Base-by-base conservation (phyloP, 2,888 invertebrate species). In the Pasiphila rectangulata region DNA sequence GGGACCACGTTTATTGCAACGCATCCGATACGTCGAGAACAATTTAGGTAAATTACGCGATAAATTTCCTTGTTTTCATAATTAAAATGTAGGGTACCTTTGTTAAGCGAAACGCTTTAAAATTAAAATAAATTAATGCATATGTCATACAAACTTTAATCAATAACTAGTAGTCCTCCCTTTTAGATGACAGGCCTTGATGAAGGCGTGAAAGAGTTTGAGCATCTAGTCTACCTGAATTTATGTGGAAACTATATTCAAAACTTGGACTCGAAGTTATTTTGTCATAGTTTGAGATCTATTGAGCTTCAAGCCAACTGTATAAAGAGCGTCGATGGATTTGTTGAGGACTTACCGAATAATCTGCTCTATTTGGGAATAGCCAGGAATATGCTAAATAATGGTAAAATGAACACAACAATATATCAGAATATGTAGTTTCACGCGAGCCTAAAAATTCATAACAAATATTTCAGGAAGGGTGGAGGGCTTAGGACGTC, bases 251-350 rank as follows among this genome's bases (percentile, higher is more conserved):
- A 87, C 54, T 81, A 59, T 27, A 64, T 87, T 1, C 21, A 53
- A 20, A 66, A 79, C 1, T 40, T 91, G 0, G 63, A 78, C 30
- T 68, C 84, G 1, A 56, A 56, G 4, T 50, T 69, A 23, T 64
- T 91, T 37, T 90, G 91, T 2, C 62, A 64, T 34, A 66, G 68
- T 6, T 55, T 91, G 19, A 72, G 66, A 43, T 59, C 79, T 13
- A 67, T 91, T 9, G 91, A 91, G 63, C 72, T 91, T 15, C 90
- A 86, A 66, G 75, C 80, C 9, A 91, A 91, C 68, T 56, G 78
- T 48, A 78, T 91, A 19, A 61, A 52, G 2, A 61, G 69, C 52
- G 36, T 90, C 9, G 62, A 66, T 4, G 51, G 54, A 5, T 75
- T 91, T 44, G 67, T 66, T 1, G 67, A 76, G 38, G 38, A 50